phyloP scores from a whole-genome alignment of 2,113 vertebrate genomes.

The Caretta caretta region DNA sequence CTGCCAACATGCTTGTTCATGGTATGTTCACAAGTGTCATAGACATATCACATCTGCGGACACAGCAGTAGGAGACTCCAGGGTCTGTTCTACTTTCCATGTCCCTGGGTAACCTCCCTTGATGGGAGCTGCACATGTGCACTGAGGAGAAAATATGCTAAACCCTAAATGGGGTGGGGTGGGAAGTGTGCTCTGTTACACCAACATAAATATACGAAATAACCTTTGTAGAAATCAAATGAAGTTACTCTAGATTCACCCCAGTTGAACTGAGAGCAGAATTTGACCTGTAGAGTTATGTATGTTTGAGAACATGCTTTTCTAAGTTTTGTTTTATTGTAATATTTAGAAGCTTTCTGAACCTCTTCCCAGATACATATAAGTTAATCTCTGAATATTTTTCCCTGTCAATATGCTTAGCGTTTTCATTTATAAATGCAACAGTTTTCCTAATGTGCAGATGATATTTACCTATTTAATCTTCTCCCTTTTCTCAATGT shows the following conservation, averaged over 20 bases:
- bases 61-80: neutral
- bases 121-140: neutral
- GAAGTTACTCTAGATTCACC: neutral
- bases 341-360: neutral
- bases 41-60: accelerated
- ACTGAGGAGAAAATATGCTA: neutral
- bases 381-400: accelerated
- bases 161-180: neutral
- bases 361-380: neutral
- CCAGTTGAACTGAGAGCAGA: neutral
- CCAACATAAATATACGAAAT: accelerated
- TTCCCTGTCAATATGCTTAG: neutral
- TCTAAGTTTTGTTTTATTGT: slow-evolving; percentile 16
- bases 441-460: neutral
- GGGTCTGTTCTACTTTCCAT: accelerated
- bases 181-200: neutral
- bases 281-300: neutral
- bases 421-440: neutral
- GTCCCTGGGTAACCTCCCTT: neutral
- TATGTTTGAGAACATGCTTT: slow-evolving; percentile 41
- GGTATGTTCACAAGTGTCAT: neutral
- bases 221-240: neutral
- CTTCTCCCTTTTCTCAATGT: slow-evolving; percentile 49
- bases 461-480: slow-evolving; percentile 1
- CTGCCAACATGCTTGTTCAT: neutral